These are phyloP conservation scores for Drosophila villosipedis DNA, from an alignment of 2,888 invertebrate genomes.

Conservation along the genomic window DNA sequence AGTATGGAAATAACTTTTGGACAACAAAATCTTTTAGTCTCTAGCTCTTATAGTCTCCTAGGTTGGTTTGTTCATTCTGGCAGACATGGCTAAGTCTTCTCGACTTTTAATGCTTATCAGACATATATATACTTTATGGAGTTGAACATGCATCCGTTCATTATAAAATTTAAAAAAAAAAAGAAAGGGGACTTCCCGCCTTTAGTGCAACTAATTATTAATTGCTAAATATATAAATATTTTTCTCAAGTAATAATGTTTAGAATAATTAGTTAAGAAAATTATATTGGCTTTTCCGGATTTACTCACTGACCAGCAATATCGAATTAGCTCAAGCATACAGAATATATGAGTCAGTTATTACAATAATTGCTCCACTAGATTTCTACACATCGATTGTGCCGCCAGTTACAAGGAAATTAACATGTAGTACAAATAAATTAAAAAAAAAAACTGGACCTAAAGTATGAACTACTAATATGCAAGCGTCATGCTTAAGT, in stretches of 20 bases:
- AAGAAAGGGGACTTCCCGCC: neutral
- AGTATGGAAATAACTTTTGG: too few species aligned
- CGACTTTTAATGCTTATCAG: neutral
- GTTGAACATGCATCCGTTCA: neutral
- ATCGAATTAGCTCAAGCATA: neutral
- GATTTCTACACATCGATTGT: slow-evolving; percentile 69
- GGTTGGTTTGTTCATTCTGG: neutral
- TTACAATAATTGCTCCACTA: slow-evolving; percentile 22
- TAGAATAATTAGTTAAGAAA: neutral
- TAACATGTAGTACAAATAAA: neutral
- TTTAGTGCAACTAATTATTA: neutral
- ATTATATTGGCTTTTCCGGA: neutral
- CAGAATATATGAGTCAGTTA: neutral
- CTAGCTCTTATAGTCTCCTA: neutral
- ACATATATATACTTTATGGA: rapidly evolving
- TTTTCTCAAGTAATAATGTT: neutral
- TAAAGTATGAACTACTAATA: too few species aligned
- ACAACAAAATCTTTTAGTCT: too few species aligned
- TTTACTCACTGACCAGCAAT: neutral
- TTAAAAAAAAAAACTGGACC: neutral
- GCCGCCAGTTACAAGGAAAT: neutral
- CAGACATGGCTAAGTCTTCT: neutral
- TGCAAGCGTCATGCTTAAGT: too few species aligned
- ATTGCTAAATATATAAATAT: neutral
- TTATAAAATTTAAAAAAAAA: neutral